These are phyloP conservation scores for Sphyrna mokarran DNA, from an alignment of 2,113 vertebrate genomes.

Conservation along the genomic window DNA sequence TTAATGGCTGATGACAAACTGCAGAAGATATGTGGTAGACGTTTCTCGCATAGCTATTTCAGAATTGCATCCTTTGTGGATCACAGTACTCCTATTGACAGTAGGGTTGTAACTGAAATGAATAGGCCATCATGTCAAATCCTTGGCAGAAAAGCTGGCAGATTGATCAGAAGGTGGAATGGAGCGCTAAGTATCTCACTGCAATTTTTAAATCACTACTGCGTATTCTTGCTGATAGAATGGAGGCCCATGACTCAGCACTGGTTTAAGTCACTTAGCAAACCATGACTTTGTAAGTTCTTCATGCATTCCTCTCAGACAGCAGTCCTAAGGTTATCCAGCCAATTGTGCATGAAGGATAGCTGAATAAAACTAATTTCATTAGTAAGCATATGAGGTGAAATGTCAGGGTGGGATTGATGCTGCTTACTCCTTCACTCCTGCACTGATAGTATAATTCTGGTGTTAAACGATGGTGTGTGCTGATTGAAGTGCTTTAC, in stretches of 20 bases:
- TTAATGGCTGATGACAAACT: not conserved
- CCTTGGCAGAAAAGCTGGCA: not conserved
- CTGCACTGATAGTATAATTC: slow-evolving; percentile 14
- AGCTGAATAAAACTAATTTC: slow-evolving; percentile 17
- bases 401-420: not conserved
- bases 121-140: not conserved
- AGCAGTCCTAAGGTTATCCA: not conserved
- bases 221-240: not conserved
- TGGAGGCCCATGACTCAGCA: not conserved
- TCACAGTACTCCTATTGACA: not conserved
- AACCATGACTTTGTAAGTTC: not conserved
- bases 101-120: not conserved
- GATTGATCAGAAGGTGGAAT: not conserved
- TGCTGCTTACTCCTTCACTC: not conserved
- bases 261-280: not conserved
- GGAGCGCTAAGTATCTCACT: not conserved
- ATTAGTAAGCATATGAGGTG: slow-evolving; percentile 4
- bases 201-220: not conserved
- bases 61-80: not conserved
- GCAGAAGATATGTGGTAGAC: not conserved
- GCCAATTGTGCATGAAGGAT: not conserved
- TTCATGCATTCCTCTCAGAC: not conserved
- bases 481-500: slow-evolving; percentile 26
- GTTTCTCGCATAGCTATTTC: not conserved
- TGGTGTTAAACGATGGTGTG: not conserved